phyloP scores from a whole-genome alignment of 1,140 invertebrate genomes.

The Cryptotermes secundus region DNA sequence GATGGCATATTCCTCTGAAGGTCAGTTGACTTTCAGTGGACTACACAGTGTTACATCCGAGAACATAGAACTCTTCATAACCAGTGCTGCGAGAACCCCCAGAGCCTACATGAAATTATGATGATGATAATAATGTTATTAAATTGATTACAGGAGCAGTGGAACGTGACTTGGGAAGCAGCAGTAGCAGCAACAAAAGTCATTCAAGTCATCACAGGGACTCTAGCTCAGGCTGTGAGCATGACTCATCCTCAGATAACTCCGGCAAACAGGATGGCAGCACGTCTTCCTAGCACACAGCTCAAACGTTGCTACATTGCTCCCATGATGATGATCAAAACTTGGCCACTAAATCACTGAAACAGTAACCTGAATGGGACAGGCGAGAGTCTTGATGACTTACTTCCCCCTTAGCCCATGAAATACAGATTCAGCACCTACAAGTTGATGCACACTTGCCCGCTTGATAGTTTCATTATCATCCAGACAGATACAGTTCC shows the following conservation, averaged over 20 bases:
- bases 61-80: too few relatives aligned
- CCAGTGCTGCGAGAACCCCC: too few relatives aligned
- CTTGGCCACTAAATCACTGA: neutral
- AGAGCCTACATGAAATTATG: too few relatives aligned
- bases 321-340: neutral
- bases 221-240: neutral
- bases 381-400: neutral
- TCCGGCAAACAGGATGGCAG: neutral
- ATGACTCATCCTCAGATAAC: conserved; percentile 8
- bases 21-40: too few relatives aligned
- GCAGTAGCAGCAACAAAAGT: conserved; percentile 5
- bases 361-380: neutral
- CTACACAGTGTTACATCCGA: too few relatives aligned
- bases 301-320: neutral
- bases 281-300: neutral
- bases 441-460: too few relatives aligned
- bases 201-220: neutral
- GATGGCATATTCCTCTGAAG: too few relatives aligned
- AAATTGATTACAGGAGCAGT: neutral
- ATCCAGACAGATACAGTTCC: too few relatives aligned
- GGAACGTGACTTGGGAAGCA: conserved; percentile 1
- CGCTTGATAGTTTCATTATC: too few relatives aligned
- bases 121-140: too few relatives aligned
- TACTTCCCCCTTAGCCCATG: too few relatives aligned
- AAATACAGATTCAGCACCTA: too few relatives aligned